Percentiles rank a stretch among this genome's conserved stretches.
Conservation (phyloP, 2,888 invertebrate species). For the Actias luna region DNA sequence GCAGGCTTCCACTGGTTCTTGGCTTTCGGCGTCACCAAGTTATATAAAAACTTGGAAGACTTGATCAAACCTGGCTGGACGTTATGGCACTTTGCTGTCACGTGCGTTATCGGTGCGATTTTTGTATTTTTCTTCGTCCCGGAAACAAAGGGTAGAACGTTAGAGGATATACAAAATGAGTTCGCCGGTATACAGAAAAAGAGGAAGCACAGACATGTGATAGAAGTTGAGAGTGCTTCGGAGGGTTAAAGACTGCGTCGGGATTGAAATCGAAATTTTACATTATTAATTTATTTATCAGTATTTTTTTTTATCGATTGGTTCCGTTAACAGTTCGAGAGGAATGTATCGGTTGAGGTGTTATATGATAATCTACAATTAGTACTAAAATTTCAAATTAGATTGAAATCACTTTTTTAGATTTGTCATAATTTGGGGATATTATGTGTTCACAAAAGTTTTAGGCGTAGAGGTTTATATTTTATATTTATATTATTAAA, state of each 20-base stretch:
- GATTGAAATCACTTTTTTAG: background rate
- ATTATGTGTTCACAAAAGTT: slow-evolving; percentile 1
- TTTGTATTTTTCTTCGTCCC: slow-evolving; percentile 86
- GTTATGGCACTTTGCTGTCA: slow-evolving; percentile 84
- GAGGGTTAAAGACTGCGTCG: slow-evolving; percentile 44
- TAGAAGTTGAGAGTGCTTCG: slow-evolving; percentile 67
- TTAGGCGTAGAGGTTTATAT: background rate
- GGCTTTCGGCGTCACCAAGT: slow-evolving; percentile 84
- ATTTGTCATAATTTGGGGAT: background rate
- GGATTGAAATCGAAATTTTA: slow-evolving; percentile 19
- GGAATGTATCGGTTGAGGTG: background rate
- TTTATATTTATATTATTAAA: background rate
- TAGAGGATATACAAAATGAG: slow-evolving; percentile 80
- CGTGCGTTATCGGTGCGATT: slow-evolving; percentile 80
- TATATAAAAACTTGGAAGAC: slow-evolving; percentile 83
- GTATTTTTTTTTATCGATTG: slow-evolving; percentile 6
- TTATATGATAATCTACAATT: background rate
- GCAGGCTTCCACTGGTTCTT: slow-evolving; percentile 86
- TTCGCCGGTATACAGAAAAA: slow-evolving; percentile 71
- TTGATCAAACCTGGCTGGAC: slow-evolving; percentile 82
- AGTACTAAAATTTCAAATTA: background rate
- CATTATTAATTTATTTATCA: slow-evolving; percentile 8
- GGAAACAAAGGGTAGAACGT: slow-evolving; percentile 83
- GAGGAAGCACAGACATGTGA: slow-evolving; percentile 69
- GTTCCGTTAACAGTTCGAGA: background rate